These are phyloP conservation scores for Hestina assimilis DNA, from an alignment of 1,140 invertebrate genomes.

Conservation along the genomic window DNA sequence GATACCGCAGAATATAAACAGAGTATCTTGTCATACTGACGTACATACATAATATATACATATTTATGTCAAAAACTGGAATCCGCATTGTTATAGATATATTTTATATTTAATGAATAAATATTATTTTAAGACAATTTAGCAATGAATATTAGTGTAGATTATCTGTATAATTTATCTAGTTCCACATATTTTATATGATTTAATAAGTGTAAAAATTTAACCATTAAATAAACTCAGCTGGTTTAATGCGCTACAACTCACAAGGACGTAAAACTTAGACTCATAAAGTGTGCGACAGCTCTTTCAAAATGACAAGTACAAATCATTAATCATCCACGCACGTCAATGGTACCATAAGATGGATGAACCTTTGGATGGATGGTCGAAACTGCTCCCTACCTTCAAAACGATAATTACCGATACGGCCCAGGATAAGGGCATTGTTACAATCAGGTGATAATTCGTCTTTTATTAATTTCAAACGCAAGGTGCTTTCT, in stretches of 20 bases:
- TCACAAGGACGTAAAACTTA: not conserved
- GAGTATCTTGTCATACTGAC: too few species aligned
- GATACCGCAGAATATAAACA: too few species aligned
- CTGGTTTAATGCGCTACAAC: not conserved
- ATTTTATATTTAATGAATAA: too few species aligned
- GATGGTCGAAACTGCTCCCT: slow-evolving; percentile 40
- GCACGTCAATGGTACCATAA: slow-evolving; percentile 40
- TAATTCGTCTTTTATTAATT: slow-evolving; percentile 48
- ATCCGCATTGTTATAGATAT: too few species aligned
- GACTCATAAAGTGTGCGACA: not conserved
- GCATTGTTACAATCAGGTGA: slow-evolving; percentile 44
- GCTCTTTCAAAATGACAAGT: slow-evolving; percentile 37
- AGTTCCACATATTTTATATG: too few species aligned
- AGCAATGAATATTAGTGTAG: too few species aligned
- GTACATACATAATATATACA: too few species aligned
- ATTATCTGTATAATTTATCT: too few species aligned
- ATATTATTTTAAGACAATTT: too few species aligned
- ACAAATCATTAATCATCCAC: slow-evolving; percentile 47
- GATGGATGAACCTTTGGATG: slow-evolving; percentile 36
- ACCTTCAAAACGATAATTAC: slow-evolving; percentile 41
- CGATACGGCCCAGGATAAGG: slow-evolving; percentile 29
- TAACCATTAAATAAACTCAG: too few species aligned
- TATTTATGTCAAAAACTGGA: too few species aligned
- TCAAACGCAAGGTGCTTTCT: slow-evolving; percentile 16
- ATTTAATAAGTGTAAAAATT: too few species aligned